Evolutionary conservation across 2,888 invertebrate genomes (phyloP).

Genomic region (Diarsia dahlii): DNA sequence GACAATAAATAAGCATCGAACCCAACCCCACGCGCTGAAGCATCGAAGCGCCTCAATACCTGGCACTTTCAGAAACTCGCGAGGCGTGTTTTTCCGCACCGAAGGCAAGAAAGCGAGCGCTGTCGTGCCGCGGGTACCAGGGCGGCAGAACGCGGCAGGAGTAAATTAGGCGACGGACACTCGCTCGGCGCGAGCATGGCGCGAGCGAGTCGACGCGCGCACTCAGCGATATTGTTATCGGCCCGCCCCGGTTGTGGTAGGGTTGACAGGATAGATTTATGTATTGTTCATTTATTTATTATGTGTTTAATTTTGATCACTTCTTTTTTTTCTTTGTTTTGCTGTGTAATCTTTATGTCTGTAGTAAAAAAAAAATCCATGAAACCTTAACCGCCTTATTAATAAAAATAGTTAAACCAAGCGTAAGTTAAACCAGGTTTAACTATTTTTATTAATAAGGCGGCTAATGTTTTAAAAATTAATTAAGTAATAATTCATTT

Average conservation of each 20-base stretch:
- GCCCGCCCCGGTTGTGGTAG: conserved; percentile 82
- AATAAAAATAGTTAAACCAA: too few relatives aligned
- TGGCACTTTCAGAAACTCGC: neutral
- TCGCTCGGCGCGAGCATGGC: conserved; percentile 68
- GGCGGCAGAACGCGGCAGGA: conserved; percentile 74
- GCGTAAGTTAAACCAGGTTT: too few relatives aligned
- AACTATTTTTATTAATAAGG: too few relatives aligned
- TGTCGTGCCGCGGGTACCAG: conserved; percentile 71
- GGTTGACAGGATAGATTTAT: conserved; percentile 67
- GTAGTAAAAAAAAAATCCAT: too few relatives aligned
- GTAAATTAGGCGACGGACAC: conserved; percentile 82
- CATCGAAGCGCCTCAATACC: neutral
- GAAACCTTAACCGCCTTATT: too few relatives aligned
- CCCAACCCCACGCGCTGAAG: too few relatives aligned
- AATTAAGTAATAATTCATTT: too few relatives aligned
- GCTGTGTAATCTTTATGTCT: too few relatives aligned
- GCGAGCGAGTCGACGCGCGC: conserved; percentile 80
- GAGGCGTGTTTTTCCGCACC: conserved; percentile 29
- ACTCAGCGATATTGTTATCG: conserved; percentile 90
- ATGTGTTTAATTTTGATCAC: too few relatives aligned
- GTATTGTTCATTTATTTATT: neutral
- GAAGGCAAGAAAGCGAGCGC: conserved; percentile 66
- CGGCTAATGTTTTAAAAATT: too few relatives aligned
- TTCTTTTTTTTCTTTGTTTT: too few relatives aligned
- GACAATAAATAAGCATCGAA: too few relatives aligned